Percentiles rank a stretch among this genome's conserved stretches.
Conservation (phyloP, 2,113 vertebrate species). For the Trochalopteron elliotii region DNA sequence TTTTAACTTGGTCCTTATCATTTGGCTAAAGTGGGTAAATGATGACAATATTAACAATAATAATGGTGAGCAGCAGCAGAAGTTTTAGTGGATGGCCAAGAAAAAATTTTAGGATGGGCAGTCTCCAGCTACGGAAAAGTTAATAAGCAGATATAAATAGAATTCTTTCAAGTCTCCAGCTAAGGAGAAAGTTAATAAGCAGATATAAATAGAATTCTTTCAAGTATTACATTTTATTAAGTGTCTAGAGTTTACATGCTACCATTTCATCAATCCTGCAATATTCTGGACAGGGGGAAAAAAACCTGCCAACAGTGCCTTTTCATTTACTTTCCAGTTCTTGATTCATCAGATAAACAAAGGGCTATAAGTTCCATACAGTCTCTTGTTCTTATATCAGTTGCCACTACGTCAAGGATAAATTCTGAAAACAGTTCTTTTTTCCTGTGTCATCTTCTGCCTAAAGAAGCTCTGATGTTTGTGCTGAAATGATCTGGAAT, state of each 20-base stretch:
- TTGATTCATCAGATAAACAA: not conserved
- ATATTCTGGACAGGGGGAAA: not conserved
- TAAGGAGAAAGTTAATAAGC: not conserved
- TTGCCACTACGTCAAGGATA: not conserved
- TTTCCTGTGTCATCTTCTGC: not conserved
- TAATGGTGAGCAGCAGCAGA: not conserved
- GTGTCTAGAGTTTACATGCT: not conserved
- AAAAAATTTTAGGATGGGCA: not conserved
- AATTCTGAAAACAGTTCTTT: not conserved
- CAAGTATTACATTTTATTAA: not conserved
- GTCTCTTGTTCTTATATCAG: not conserved
- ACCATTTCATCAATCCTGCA: not conserved
- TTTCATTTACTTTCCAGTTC: not conserved
- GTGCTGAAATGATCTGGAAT: conserved; percentile 9
- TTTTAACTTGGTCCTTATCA: not conserved
- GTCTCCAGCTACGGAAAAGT: not conserved
- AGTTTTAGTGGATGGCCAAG: not conserved
- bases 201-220: not conserved
- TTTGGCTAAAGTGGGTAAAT: not conserved
- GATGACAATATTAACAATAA: not conserved
- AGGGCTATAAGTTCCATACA: not conserved
- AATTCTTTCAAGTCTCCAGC: not conserved
- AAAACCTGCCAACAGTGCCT: not conserved
- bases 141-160: not conserved
- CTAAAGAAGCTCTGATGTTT: not conserved